Percentiles rank a stretch among this genome's conserved stretches.
These are phyloP conservation scores for Lycaena phlaeas DNA, from an alignment of 2,888 invertebrate species.

Conservation along the genomic window DNA sequence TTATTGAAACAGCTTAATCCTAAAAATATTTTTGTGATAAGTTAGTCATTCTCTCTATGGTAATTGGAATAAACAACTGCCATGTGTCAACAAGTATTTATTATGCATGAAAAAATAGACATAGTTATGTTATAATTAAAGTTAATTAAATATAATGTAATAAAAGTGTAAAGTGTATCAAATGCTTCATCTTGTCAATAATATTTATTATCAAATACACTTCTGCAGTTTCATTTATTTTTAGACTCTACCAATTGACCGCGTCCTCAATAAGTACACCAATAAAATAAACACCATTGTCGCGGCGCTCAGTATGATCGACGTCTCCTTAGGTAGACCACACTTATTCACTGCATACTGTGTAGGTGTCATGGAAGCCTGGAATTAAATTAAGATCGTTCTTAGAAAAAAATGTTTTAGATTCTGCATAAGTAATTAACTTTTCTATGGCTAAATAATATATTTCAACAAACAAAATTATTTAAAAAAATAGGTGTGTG, in stretches of 20 bases:
- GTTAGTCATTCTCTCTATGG: constrained; percentile 1
- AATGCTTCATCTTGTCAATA: constrained; percentile 69
- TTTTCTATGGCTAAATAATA: too few relatives aligned
- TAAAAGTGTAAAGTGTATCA: constrained; percentile 55
- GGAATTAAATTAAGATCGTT: constrained; percentile 20
- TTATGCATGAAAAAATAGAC: not conserved
- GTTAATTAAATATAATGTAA: constrained; percentile 20
- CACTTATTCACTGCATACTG: constrained; percentile 45
- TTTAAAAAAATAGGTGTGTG: too few relatives aligned
- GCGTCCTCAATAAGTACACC: constrained; percentile 25
- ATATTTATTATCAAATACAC: constrained; percentile 60
- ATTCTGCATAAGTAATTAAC: too few relatives aligned
- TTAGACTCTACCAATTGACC: constrained; percentile 27
- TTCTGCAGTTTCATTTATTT: not conserved
- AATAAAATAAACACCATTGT: constrained; percentile 28
- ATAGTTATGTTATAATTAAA: constrained; percentile 3
- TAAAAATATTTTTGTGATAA: constrained; percentile 21
- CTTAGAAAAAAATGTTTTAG: too few relatives aligned
- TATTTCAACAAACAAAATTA: too few relatives aligned
- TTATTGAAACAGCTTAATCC: constrained; percentile 50
- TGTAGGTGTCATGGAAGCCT: constrained; percentile 43
- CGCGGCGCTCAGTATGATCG: constrained; percentile 38
- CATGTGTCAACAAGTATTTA: not conserved
- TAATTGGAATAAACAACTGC: not conserved
- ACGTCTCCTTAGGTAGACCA: constrained; percentile 43